Evolutionary conservation across 2,113 vertebrate genomes (phyloP), one percentile per base, ranked within the genome.

Genomic region (Festucalex cinctus): DNA sequence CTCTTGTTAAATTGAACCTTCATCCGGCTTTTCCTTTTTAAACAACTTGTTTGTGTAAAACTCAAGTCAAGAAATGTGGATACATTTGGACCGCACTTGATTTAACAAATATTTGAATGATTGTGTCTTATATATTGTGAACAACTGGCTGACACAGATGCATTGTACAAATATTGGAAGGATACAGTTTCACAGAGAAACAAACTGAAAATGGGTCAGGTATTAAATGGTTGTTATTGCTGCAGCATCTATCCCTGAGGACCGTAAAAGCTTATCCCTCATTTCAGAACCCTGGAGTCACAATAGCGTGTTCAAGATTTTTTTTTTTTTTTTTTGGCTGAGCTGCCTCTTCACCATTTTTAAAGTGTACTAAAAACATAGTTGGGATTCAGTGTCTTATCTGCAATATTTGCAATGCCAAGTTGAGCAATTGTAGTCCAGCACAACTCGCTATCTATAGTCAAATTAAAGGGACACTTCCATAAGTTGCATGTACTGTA

Each of bases 171-270:
- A 51, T n/a, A 51, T 51, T 51, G 48, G 19, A 51, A 9, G 48
- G 48, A 51, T 51, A n/a, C 48, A 46, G 44, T 46, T 46, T 46
- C 44, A 46, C 16, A 51, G 48, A n/a, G 20, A n/a, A 51, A 57
- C 13, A 35, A 19, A 58, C 28, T 35, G 28, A 58, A 36, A 35
- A 32, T 58, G 32, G 28, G 56, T 58, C 56, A 58, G 56, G 28
- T 58, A 35, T 36, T 8, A 58, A 35, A 58, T 36, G 28, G 56
- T 35, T 58, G 56, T 58, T 56, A 56, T 56, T 56, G 13, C 53
- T 32, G 53, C 24, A 8, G 28, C 56, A 35, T 8, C 14, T 58
- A 26, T 58, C 56, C 14, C 48, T 51, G 48, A 51, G 48, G 48
- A 51, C 48, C 16, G 26, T 16, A 32, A 56, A 56, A 13, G 53